Percentiles rank a stretch among this genome's conserved stretches.
These are phyloP conservation scores for Pantherophis guttatus DNA, from an alignment of 2,113 vertebrate species.

Conservation along the genomic window DNA sequence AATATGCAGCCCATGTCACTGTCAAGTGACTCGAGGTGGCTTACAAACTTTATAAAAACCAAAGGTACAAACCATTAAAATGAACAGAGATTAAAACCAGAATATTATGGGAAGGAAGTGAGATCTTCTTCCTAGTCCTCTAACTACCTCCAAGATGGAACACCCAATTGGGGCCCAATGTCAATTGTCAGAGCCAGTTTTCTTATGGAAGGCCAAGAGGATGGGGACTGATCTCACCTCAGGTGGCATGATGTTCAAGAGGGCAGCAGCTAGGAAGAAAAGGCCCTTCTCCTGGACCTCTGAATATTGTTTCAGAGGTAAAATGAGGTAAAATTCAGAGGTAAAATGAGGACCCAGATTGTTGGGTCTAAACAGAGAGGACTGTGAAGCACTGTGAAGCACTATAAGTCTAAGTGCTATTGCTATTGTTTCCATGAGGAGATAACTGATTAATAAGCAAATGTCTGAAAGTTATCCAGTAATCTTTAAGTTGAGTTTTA, in stretches of 20 bases:
- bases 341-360: too few species aligned
- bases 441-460: background rate
- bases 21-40: background rate
- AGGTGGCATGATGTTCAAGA: background rate
- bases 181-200: background rate
- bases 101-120: background rate
- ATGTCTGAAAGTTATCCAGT: slow-evolving; percentile 31
- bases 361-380: too few species aligned
- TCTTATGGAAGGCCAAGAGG: background rate
- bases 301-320: background rate
- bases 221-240: background rate
- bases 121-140: too few species aligned
- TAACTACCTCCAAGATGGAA: background rate
- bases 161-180: too few species aligned
- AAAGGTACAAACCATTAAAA: background rate
- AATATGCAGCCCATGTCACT: background rate
- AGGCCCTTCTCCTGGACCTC: background rate
- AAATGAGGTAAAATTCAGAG: too few species aligned
- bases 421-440: background rate
- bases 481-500: background rate
- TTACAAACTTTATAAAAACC: background rate
- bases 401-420: too few species aligned
- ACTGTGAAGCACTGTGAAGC: too few species aligned
- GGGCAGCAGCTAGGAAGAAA: background rate
- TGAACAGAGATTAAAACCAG: background rate